Percentiles rank a stretch among this genome's conserved stretches.
These are phyloP conservation scores for Eupleurogrammus muticus DNA, from an alignment of 2,797 vertebrate species.

Conservation along the genomic window DNA sequence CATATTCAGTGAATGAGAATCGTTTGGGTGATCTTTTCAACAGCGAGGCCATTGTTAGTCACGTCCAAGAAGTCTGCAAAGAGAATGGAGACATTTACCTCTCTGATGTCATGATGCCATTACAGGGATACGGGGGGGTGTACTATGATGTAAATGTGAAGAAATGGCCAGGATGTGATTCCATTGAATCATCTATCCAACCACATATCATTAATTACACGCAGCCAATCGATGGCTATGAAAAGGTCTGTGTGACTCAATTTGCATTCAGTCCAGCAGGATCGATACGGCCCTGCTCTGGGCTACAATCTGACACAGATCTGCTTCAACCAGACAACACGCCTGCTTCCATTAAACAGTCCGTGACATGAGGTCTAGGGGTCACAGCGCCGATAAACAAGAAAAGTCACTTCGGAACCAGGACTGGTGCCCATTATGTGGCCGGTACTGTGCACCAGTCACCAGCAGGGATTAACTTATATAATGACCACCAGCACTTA, in stretches of 20 bases:
- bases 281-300: slow-evolving; percentile 64
- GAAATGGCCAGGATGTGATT: background rate
- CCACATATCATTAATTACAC: slow-evolving; percentile 36
- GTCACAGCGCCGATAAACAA: background rate
- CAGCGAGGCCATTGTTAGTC: slow-evolving; percentile 57
- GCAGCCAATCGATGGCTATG: slow-evolving; percentile 48
- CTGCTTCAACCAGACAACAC: slow-evolving; percentile 31
- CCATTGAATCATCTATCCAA: slow-evolving; percentile 12
- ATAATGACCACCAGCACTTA: background rate
- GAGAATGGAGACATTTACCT: slow-evolving; percentile 63
- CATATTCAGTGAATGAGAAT: slow-evolving; percentile 58
- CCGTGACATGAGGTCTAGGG: background rate
- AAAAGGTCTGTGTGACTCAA: slow-evolving; percentile 63
- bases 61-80: slow-evolving; percentile 14
- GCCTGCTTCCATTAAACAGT: slow-evolving; percentile 38
- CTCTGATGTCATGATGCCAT: slow-evolving; percentile 37
- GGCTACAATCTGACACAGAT: slow-evolving; percentile 67
- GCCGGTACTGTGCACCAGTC: background rate
- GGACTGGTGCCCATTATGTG: background rate
- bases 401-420: background rate
- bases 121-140: background rate
- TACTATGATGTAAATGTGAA: background rate
- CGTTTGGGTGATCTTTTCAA: slow-evolving; percentile 58
- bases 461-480: background rate
- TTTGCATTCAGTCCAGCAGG: slow-evolving; percentile 35